Evolutionary conservation across 2,113 vertebrate species (phyloP).

Genomic region (Anthoscopus minutus): DNA sequence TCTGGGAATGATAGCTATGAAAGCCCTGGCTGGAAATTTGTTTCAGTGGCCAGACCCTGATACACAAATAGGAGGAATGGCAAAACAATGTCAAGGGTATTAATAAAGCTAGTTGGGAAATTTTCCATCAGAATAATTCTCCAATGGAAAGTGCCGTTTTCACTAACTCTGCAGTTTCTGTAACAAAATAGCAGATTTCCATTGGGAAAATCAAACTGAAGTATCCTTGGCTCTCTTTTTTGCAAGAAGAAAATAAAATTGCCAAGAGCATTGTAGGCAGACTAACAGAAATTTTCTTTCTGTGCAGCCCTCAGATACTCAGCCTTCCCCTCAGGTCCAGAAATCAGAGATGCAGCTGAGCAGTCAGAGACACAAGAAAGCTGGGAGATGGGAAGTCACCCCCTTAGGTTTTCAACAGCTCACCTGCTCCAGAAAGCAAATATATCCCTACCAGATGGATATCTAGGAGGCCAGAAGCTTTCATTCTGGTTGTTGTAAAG

Average conservation of each 20-base stretch:
- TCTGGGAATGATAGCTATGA: slow-evolving; percentile 9
- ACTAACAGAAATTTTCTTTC: not conserved
- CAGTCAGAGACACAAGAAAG: not conserved
- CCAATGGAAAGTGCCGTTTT: slow-evolving; percentile 15
- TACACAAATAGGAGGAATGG: slow-evolving; percentile 38
- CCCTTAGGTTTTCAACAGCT: not conserved
- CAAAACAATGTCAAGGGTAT: slow-evolving; percentile 62
- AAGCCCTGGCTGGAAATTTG: slow-evolving; percentile 28
- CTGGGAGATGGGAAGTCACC: not conserved
- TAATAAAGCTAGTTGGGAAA: slow-evolving; percentile 53
- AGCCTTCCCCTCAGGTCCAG: not conserved
- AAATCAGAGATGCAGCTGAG: not conserved
- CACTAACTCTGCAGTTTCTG: slow-evolving; percentile 39
- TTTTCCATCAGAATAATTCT: slow-evolving; percentile 49
- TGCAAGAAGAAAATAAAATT: not conserved
- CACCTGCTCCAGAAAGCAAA: not conserved
- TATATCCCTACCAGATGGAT: not conserved
- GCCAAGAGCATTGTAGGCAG: fast-evolving
- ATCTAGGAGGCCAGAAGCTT: not conserved
- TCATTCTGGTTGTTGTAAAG: not conserved
- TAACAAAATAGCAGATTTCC: slow-evolving; percentile 30
- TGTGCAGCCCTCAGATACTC: not conserved
- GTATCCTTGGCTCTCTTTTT: not conserved
- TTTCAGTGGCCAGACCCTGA: slow-evolving; percentile 18
- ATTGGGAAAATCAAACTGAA: slow-evolving; percentile 22